These are phyloP conservation scores for Chesias legatella DNA, from an alignment of 2,888 invertebrate species.

Conservation along the genomic window DNA sequence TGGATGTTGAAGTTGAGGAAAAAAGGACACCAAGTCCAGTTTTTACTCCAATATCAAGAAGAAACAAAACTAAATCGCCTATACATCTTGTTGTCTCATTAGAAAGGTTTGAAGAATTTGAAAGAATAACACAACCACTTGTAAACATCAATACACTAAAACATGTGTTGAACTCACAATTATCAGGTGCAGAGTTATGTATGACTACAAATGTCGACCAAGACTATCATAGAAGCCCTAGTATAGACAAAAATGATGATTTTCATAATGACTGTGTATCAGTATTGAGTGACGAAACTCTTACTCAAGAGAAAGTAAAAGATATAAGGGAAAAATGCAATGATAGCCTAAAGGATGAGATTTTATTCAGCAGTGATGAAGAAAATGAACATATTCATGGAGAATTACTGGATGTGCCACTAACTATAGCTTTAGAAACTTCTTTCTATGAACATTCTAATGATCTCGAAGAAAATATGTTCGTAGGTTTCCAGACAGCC, in stretches of 20 bases:
- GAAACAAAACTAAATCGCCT: conserved; percentile 27
- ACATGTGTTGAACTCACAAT: conserved; percentile 56
- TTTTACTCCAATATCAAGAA: conserved; percentile 33
- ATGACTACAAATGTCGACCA: conserved; percentile 32
- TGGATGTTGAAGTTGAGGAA: conserved; percentile 19
- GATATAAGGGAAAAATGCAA: conserved; percentile 16
- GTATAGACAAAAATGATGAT: conserved; percentile 23
- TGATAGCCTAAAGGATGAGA: conserved; percentile 49
- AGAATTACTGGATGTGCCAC: conserved; percentile 48
- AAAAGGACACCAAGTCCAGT: conserved; percentile 46
- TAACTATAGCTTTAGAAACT: conserved; percentile 58
- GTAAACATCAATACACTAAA: conserved; percentile 46
- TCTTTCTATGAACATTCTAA: conserved; percentile 46
- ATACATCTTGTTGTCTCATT: conserved; percentile 48
- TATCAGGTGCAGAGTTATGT: conserved; percentile 46
- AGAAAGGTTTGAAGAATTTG: conserved; percentile 63
- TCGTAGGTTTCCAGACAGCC: conserved; percentile 68
- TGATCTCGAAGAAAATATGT: conserved; percentile 56
- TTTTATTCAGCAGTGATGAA: conserved; percentile 69
- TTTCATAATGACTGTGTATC: no score
- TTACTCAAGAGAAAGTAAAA: conserved; percentile 1
- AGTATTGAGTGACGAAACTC: conserved; percentile 1
- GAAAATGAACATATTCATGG: conserved; percentile 45
- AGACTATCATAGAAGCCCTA: conserved; percentile 28
- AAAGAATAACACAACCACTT: conserved; percentile 49